Base-by-base conservation (phyloP, 2,888 invertebrate genomes). In the Leucoptera coffeella region DNA sequence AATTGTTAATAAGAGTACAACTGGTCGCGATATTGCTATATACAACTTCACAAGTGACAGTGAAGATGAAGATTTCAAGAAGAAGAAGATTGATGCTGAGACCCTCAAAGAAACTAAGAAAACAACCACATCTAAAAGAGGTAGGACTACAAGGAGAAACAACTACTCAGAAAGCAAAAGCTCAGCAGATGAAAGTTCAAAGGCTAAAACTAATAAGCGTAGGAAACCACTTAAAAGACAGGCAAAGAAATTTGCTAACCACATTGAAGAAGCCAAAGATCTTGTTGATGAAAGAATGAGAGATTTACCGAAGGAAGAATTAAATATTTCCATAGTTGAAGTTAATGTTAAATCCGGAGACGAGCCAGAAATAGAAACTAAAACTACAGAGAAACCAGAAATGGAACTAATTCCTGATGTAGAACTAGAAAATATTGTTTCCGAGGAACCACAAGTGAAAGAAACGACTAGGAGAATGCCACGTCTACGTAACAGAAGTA, bases 41-140 rank as follows among this genome's bases (percentile, higher is more conserved):
- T 65, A 51, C 30, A 60, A 65, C 30, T 60, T 45, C 23, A 45
- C 53, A 0, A 54, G 53, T 27, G 64, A 57, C n/a, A 64, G 59
- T 30, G 64, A 62, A 13, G 59, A 60, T 30, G 47, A 50, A 15
- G 49, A 55, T 35, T 59, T 60, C 29, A 45, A 45, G 28, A 41
- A 37, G 15, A 50, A 50, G 30, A 50, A 42, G 33, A 35, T 35
- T 6, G 38, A 41, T 15, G 13, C 44, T 11, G 36, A 38, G 3
- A 48, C n/a, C 6, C 17, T 6, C 17, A 17, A 9, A 17, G 6
- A 17, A 17, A 17, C 6, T 9, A 17, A 6, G 9, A 9, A 17
- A 7, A 7, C 17, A 7, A 9, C 17, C 9, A 17, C 17, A 17
- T 17, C 17, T 17, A 17, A 17, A 9, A 17, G 9, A 17, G 9